Percentiles rank a stretch among this genome's conserved stretches.
phyloP scores from a whole-genome alignment of 2,888 invertebrate genomes.

The Andrena trimmerana region DNA sequence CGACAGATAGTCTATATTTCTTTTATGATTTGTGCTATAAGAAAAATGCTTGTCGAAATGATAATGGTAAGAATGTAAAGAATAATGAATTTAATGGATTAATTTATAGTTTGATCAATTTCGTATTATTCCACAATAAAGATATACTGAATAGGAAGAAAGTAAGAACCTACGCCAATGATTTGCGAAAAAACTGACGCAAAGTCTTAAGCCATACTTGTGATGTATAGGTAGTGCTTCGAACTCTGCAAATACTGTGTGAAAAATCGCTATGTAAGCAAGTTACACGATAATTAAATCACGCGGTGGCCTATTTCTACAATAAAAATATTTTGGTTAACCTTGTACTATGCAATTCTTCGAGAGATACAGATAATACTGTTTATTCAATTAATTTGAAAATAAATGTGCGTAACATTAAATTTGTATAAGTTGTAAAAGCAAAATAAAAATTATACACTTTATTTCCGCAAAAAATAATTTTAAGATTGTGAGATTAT shows the following conservation, averaged over 20 bases:
- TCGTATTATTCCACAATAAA: neutral
- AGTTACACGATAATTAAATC: constrained; percentile 14
- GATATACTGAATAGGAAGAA: neutral
- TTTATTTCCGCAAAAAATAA: no score
- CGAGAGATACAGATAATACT: neutral
- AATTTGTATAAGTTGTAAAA: no score
- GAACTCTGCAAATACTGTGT: constrained; percentile 12
- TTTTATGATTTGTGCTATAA: neutral
- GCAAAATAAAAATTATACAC: no score
- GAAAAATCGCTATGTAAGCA: constrained; percentile 14
- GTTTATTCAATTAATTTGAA: no score
- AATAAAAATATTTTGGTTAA: neutral
- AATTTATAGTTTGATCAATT: neutral
- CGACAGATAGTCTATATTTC: neutral
- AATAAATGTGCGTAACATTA: no score
- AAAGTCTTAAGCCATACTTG: neutral
- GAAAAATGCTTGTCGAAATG: neutral
- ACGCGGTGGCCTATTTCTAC: neutral
- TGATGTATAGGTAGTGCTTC: neutral
- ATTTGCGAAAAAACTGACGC: neutral
- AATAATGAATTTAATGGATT: neutral
- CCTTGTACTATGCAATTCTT: neutral
- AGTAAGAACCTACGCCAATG: neutral
- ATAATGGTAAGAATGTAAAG: neutral
- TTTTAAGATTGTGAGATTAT: no score